These are phyloP conservation scores for Turnix velox DNA, from an alignment of 2,113 vertebrate species.

Conservation along the genomic window DNA sequence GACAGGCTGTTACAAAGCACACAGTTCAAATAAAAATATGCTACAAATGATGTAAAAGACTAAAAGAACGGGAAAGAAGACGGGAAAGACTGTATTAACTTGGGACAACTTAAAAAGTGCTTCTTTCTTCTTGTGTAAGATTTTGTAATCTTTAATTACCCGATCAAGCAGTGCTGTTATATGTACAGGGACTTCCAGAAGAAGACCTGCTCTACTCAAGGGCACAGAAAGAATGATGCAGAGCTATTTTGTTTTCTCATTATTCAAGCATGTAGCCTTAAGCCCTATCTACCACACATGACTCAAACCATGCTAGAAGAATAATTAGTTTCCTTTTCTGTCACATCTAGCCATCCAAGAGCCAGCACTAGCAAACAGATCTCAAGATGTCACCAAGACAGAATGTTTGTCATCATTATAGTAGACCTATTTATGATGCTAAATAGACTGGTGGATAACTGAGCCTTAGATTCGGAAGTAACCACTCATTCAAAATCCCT, in stretches of 20 bases:
- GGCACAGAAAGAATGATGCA: not conserved
- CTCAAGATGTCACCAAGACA: not conserved
- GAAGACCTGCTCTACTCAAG: not conserved
- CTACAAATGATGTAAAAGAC: not conserved
- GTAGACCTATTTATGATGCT: not conserved
- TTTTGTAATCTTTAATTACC: not conserved
- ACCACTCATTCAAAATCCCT: not conserved
- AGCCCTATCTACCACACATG: not conserved
- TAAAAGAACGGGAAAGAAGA: not conserved
- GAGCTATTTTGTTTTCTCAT: not conserved
- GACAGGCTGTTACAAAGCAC: not conserved
- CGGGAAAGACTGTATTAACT: not conserved
- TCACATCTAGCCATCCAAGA: not conserved
- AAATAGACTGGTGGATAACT: not conserved
- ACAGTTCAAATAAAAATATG: not conserved
- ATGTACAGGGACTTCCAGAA: not conserved
- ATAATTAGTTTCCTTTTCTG: not conserved
- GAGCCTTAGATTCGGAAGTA: not conserved
- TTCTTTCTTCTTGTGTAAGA: not conserved
- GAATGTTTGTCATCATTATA: not conserved
- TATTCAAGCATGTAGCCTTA: not conserved
- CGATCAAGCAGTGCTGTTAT: not conserved
- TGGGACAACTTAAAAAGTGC: not conserved
- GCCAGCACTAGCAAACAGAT: not conserved
- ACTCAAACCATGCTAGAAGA: not conserved